Conservation (phyloP, 2,797 vertebrate genomes). For the Buceros bicornis region DNA sequence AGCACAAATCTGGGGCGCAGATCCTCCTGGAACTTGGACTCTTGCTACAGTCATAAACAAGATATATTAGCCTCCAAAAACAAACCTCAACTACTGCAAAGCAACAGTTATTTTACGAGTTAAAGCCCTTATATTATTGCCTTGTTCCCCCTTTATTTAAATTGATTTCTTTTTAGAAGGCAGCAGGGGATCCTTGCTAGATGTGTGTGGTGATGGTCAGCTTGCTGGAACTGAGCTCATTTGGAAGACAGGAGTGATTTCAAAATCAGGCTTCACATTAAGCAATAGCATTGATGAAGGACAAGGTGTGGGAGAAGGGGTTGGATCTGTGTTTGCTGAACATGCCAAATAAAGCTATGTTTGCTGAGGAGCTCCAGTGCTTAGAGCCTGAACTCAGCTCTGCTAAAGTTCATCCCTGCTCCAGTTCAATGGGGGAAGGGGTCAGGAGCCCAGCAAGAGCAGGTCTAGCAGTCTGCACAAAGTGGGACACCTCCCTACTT, state of each 20-base stretch:
- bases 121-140: neutral
- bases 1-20: neutral
- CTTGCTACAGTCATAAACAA: neutral
- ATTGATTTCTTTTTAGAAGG: neutral
- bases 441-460: neutral
- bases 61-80: neutral
- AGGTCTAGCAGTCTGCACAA: neutral
- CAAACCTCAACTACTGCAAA: neutral
- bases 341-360: neutral
- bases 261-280: conserved; percentile 15
- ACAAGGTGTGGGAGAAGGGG: conserved; percentile 1
- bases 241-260: neutral
- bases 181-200: neutral
- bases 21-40: neutral
- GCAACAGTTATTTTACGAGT: neutral
- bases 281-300: neutral
- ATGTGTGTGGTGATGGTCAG: neutral
- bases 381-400: neutral
- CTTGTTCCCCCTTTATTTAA: neutral
- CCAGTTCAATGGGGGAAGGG: neutral
- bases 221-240: neutral
- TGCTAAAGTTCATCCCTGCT: neutral
- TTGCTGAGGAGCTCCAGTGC: neutral
- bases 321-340: neutral
- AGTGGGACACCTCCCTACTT: accelerated